Base-by-base conservation (phyloP, 2,797 vertebrate species). In the Amphiprion clarkii region DNA sequence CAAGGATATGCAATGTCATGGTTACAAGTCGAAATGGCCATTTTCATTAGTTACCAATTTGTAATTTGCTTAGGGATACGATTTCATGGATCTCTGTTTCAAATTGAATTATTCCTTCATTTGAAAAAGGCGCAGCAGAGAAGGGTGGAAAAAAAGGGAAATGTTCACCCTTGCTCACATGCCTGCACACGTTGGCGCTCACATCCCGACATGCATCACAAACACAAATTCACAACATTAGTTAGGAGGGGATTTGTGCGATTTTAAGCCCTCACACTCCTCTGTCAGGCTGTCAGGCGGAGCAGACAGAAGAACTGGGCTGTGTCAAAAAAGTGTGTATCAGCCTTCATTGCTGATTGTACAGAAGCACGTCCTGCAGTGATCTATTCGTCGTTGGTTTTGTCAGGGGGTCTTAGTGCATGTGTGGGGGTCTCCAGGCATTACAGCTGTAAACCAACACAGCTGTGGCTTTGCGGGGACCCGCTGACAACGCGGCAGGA, bases 41-140 rank as follows among this genome's bases (percentile, higher is more conserved):
- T 89, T 93, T 90, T 88, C 91, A 94, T 93, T 92, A 93, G 88
- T 78, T 87, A 79, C 90, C 90, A 93, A 93, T 94, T 94, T 92
- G 91, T 87, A 87, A 92, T 90, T 89, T 88, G 91, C 88, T 91
- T 86, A 76, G 84, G 90, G 88, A 82, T 84, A 86, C 84, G 81
- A 93, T 92, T 92, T 92, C 87, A 93, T 82, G 88, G 83, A 89
- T 88, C 82, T 88, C 74, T 88, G 88, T 92, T 88, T 91, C 83
- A 87, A 90, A 93, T 89, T 88, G 78, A 92, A 93, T 89, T 78
- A 85, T 88, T 87, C 74, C 84, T 84, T 89, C 72, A 79, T 89
- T 87, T 90, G 77, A 83, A 79, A 86, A 72, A 59, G 57, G 54
- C 58, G n/a, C 3, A 51, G 66, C 11, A 67, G 66, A n/a, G 3